Percentiles rank a stretch among this genome's conserved stretches.
These are phyloP conservation scores for Esox masquinongy DNA, from an alignment of 2,797 vertebrate species.

Conservation along the genomic window DNA sequence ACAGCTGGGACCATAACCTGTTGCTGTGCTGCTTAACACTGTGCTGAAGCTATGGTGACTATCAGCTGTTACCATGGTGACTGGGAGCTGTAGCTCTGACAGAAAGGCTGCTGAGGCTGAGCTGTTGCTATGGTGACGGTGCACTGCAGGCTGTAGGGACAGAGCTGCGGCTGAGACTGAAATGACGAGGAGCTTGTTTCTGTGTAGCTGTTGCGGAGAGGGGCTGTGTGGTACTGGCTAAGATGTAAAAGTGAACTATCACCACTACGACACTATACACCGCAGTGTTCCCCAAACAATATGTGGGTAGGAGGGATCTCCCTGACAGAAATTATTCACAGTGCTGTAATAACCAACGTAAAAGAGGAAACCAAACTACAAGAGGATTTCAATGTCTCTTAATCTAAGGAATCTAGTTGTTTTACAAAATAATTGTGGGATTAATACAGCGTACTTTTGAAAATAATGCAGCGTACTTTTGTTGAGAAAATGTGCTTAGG, in stretches of 20 bases:
- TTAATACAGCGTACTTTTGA: not conserved
- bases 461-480: not conserved
- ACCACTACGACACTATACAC: not conserved
- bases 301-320: not conserved
- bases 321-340: not conserved
- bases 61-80: not conserved
- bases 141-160: constrained; percentile 2
- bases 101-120: constrained; percentile 9
- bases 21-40: constrained; percentile 3
- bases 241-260: not conserved
- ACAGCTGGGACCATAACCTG: not conserved
- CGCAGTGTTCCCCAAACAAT: not conserved
- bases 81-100: constrained; percentile 3
- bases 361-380: not conserved
- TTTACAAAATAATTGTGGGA: not conserved
- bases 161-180: constrained; percentile 9
- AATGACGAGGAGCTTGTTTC: constrained; percentile 6
- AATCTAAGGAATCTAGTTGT: not conserved
- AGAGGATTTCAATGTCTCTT: not conserved
- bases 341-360: not conserved
- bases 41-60: not conserved
- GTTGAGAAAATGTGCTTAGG: not conserved
- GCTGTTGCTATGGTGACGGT: constrained; percentile 20
- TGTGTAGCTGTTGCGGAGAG: not conserved
- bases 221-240: not conserved